phyloP scores from a whole-genome alignment of 2,888 invertebrate species.

The Rhopalosiphum nymphaeae region DNA sequence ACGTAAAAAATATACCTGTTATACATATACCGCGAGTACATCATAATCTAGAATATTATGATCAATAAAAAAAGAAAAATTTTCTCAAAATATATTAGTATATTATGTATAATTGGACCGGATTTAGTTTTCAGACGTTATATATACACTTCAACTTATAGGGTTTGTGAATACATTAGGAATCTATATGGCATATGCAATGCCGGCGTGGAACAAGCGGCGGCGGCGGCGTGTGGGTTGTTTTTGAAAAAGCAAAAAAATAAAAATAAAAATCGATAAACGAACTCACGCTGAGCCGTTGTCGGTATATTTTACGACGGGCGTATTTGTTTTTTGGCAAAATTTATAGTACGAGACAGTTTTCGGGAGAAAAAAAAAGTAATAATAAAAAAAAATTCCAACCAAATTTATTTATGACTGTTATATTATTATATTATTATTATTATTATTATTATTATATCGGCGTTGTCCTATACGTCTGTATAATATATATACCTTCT shows the following conservation, averaged over 20 bases:
- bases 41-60: neutral
- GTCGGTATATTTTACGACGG: conserved; percentile 38
- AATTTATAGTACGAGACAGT: conserved; percentile 55
- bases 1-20: neutral
- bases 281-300: conserved; percentile 44
- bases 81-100: neutral
- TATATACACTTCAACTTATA: neutral
- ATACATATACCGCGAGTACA: too few species aligned
- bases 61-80: neutral
- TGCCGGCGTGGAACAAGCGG: neutral
- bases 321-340: conserved; percentile 52
- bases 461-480: neutral
- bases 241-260: conserved; percentile 14
- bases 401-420: conserved; percentile 55
- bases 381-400: conserved; percentile 46
- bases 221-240: conserved; percentile 29
- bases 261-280: conserved; percentile 8
- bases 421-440: conserved; percentile 26
- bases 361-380: conserved; percentile 25
- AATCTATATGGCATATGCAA: neutral
- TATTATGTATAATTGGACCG: neutral
- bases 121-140: neutral
- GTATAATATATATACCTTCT: neutral
- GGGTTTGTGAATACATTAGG: conserved; percentile 9
- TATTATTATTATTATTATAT: conserved; percentile 5